Evolutionary conservation across 2,888 invertebrate species (phyloP).

Genomic region (Plutella xylostella): DNA sequence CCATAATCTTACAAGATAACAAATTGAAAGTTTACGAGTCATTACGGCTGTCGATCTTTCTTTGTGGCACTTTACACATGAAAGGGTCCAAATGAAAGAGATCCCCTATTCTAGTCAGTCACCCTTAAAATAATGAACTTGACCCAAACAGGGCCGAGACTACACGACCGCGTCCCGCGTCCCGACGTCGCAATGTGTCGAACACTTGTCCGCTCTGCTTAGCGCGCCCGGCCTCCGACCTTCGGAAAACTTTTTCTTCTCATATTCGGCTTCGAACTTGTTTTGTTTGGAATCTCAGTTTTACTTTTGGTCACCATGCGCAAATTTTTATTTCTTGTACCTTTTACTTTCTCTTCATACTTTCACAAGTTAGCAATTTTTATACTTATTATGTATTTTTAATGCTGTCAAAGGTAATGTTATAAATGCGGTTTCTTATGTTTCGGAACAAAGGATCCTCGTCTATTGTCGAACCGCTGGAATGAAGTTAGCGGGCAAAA

Average conservation of each 20-base stretch:
- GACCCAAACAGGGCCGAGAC: constrained; percentile 30
- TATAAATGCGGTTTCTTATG: no score
- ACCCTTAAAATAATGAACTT: constrained; percentile 45
- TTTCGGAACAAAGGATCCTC: no score
- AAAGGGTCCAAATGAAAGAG: constrained; percentile 12
- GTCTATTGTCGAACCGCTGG: neutral
- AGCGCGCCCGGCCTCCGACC: neutral
- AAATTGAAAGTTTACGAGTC: no score
- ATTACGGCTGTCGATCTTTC: no score
- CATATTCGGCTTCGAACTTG: neutral
- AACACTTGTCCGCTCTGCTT: constrained; percentile 3
- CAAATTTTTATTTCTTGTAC: neutral
- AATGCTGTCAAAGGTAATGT: no score
- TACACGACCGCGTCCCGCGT: no score
- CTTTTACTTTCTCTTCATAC: neutral
- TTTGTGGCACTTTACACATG: no score
- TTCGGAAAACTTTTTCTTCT: constrained; percentile 1
- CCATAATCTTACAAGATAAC: no score
- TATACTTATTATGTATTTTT: no score
- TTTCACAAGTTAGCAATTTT: no score
- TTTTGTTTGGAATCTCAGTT: neutral
- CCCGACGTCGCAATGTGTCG: neutral
- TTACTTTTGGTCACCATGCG: neutral
- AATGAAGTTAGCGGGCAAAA: constrained; percentile 23
- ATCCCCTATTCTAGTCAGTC: constrained; percentile 20